Conservation (phyloP, 2,888 invertebrate species). For the Nephrotoma flavescens region DNA sequence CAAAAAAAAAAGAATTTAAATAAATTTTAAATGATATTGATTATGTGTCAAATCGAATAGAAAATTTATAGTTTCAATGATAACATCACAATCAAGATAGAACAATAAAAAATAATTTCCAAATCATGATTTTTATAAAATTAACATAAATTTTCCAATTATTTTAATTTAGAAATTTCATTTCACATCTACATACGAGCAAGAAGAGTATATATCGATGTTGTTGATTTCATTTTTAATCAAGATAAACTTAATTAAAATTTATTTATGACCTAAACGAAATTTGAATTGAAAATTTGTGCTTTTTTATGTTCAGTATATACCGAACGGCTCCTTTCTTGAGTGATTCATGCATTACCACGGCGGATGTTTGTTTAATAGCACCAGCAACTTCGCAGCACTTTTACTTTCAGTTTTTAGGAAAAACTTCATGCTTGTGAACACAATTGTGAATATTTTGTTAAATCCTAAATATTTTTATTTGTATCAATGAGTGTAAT, state of each 20-base stretch:
- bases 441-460: no score
- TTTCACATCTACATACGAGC: neutral
- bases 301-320: no score
- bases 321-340: no score
- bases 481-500: no score
- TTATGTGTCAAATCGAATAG: neutral
- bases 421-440: no score
- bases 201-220: neutral
- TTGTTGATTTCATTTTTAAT: neutral
- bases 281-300: neutral
- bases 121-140: neutral
- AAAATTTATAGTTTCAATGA: neutral
- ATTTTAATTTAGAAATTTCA: neutral
- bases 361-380: no score
- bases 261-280: neutral
- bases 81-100: neutral
- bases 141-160: neutral
- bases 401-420: no score
- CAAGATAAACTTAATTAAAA: neutral
- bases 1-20: neutral
- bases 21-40: neutral
- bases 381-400: no score
- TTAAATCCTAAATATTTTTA: no score
- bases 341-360: no score
- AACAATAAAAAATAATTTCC: neutral